Evolutionary conservation across 2,113 vertebrate species (phyloP).

Genomic region (Mungos mungo): DNA sequence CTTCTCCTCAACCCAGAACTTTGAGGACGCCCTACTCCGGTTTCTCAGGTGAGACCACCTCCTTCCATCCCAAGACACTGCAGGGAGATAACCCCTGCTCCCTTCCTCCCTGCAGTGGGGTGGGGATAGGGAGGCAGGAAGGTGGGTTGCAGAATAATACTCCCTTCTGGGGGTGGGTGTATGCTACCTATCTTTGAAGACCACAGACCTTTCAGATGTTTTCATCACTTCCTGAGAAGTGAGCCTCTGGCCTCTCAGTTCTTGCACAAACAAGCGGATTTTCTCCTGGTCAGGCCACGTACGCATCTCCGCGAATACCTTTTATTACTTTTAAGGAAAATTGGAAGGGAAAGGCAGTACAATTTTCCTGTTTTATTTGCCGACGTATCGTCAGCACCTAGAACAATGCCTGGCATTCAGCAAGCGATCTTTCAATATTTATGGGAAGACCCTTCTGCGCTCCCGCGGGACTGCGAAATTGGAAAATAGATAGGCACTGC

Average conservation of each 20-base stretch:
- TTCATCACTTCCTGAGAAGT: neutral
- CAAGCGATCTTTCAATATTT: neutral
- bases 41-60: neutral
- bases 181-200: neutral
- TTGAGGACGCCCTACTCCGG: neutral
- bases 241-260: neutral
- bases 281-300: neutral
- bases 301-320: fast-evolving
- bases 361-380: neutral
- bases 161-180: neutral
- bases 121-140: no score
- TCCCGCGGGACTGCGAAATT: neutral
- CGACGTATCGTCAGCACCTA: neutral
- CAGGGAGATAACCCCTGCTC: neutral
- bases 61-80: neutral
- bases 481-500: neutral
- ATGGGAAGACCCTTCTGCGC: fast-evolving
- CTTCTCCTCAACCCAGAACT: neutral
- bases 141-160: neutral
- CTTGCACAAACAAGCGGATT: fast-evolving
- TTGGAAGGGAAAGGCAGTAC: neutral
- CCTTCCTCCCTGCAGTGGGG: neutral
- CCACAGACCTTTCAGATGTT: neutral
- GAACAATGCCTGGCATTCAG: neutral
- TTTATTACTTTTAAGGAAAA: neutral